Evolutionary conservation across 1,140 invertebrate genomes (phyloP).

Genomic region (Drosophila pandora): DNA sequence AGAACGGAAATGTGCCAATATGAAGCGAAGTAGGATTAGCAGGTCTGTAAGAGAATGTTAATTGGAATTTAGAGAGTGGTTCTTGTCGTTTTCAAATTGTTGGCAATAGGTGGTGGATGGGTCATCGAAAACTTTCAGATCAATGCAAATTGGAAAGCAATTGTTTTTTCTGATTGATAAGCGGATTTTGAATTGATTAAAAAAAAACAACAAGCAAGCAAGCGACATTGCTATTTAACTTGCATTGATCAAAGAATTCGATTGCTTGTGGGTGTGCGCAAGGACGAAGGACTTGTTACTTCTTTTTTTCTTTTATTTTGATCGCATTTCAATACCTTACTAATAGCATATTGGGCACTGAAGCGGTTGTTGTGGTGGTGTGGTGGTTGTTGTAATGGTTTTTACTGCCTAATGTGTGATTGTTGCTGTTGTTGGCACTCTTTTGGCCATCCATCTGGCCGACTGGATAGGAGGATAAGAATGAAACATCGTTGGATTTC

Average conservation of each 20-base stretch:
- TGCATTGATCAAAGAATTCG: slow-evolving; percentile 37
- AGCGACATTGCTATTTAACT: slow-evolving; percentile 32
- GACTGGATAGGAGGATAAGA: slow-evolving; percentile 48
- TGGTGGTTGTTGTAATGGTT: slow-evolving; percentile 41
- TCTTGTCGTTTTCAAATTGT: slow-evolving; percentile 16
- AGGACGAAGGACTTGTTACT: slow-evolving; percentile 50
- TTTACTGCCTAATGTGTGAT: slow-evolving; percentile 58
- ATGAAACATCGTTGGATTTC: slow-evolving; percentile 52
- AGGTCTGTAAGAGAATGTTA: slow-evolving; percentile 80
- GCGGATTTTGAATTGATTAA: slow-evolving; percentile 9
- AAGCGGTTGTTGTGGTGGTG: slow-evolving; percentile 53
- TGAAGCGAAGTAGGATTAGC: slow-evolving; percentile 78
- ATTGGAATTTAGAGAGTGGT: slow-evolving; percentile 63
- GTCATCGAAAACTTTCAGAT: background rate
- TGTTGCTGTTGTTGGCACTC: slow-evolving; percentile 42
- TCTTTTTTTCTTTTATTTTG: slow-evolving; percentile 20
- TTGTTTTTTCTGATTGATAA: slow-evolving; percentile 2
- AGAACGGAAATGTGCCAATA: slow-evolving; percentile 79
- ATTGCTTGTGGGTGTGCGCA: slow-evolving; percentile 40
- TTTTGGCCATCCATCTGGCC: slow-evolving; percentile 54
- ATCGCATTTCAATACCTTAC: slow-evolving; percentile 77
- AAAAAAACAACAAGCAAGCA: slow-evolving; percentile 18
- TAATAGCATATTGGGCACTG: slow-evolving; percentile 78
- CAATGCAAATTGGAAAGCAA: slow-evolving; percentile 50
- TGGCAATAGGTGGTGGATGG: slow-evolving; percentile 2